Conservation (phyloP, 2,113 vertebrate genomes). For the Odocoileus virginianus region DNA sequence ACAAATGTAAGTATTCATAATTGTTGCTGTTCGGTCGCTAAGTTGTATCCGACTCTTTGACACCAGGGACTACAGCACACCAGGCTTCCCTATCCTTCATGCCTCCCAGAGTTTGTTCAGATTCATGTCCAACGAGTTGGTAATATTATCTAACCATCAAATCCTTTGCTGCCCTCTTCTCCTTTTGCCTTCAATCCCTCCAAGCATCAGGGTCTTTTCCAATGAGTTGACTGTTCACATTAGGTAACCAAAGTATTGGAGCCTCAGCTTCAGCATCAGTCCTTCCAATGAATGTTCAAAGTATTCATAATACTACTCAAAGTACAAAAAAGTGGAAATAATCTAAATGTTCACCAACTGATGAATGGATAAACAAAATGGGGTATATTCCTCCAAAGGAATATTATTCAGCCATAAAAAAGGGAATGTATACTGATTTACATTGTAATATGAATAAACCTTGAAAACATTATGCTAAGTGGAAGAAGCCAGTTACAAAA, state of each 20-base stretch:
- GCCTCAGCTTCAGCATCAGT: background rate
- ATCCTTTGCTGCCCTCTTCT: background rate
- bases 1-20: background rate
- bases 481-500: background rate
- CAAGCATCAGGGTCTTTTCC: background rate
- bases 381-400: background rate
- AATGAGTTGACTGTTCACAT: background rate
- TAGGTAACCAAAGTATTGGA: background rate
- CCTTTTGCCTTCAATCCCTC: background rate
- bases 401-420: background rate
- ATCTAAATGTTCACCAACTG: background rate
- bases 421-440: background rate
- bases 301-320: background rate
- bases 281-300: background rate
- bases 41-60: background rate
- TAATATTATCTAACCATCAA: background rate
- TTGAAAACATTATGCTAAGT: background rate
- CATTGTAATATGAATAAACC: background rate
- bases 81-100: background rate
- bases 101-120: background rate
- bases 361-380: background rate
- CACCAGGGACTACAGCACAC: background rate
- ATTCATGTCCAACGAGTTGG: background rate
- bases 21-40: background rate
- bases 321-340: background rate